Conservation (phyloP, 2,113 vertebrate species). For the Trinectes maculatus region DNA sequence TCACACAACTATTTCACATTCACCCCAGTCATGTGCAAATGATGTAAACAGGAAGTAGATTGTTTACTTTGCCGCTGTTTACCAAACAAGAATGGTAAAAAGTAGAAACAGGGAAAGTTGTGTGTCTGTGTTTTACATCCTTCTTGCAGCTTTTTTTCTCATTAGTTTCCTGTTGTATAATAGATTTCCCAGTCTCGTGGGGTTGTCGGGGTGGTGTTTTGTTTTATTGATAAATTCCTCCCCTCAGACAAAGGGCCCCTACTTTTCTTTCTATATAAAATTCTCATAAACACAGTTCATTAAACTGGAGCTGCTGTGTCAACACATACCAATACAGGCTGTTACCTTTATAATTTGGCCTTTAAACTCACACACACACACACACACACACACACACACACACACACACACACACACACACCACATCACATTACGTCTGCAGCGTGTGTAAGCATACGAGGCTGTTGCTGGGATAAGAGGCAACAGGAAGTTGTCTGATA, state of each 20-base stretch:
- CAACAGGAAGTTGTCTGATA: slow-evolving; percentile 37
- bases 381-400: background rate
- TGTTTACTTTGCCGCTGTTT: no score
- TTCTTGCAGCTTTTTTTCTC: no score
- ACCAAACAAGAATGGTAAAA: no score
- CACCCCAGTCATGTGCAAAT: no score
- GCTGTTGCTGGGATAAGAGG: slow-evolving; percentile 9
- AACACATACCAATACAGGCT: background rate
- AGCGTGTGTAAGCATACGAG: slow-evolving; percentile 4
- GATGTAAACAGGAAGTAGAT: no score
- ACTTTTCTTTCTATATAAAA: slow-evolving; percentile 24
- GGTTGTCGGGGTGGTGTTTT: background rate
- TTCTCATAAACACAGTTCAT: slow-evolving; percentile 49
- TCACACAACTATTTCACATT: no score
- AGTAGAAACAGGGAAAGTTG: no score
- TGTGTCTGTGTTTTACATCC: no score
- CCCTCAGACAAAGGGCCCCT: background rate
- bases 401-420: background rate
- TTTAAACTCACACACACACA: background rate
- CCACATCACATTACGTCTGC: no score
- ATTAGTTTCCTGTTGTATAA: no score
- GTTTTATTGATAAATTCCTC: slow-evolving; percentile 34
- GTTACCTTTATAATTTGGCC: no score
- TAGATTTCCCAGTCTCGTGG: background rate
- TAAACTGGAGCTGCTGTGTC: slow-evolving; percentile 49